phyloP scores from a whole-genome alignment of 2,888 invertebrate genomes.

The Romanomermis culicivorax region DNA sequence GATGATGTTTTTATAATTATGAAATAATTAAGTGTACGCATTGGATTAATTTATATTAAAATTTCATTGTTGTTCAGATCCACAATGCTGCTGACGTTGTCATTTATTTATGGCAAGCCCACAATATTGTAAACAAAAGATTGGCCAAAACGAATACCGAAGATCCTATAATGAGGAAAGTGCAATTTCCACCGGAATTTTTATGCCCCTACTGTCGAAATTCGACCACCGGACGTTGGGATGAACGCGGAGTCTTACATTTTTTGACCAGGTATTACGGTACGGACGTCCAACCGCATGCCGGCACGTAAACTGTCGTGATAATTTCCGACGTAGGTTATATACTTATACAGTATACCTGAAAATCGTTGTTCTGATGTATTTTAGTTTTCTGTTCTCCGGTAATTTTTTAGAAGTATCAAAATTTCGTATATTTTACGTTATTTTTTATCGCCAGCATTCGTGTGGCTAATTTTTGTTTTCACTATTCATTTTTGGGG shows the following conservation, averaged over 20 bases:
- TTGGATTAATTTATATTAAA: no score
- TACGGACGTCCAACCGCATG: background rate
- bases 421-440: no score
- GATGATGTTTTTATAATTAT: no score
- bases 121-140: conserved; percentile 62
- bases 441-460: no score
- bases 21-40: no score
- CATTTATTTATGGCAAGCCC: conserved; percentile 72
- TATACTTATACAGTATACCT: no score
- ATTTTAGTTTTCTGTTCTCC: no score
- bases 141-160: conserved; percentile 61
- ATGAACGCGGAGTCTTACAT: background rate
- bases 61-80: conserved; percentile 39
- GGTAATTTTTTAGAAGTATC: no score
- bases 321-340: no score
- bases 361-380: no score
- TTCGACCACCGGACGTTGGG: background rate
- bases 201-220: conserved; percentile 40
- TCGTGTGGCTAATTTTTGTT: no score
- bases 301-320: background rate
- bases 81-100: conserved; percentile 47
- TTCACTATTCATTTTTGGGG: no score
- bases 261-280: background rate
- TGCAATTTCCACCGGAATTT: conserved; percentile 50
- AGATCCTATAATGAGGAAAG: conserved; percentile 63